Evolutionary conservation across 2,888 invertebrate genomes (phyloP).

Genomic region (Adineta ricciae): DNA sequence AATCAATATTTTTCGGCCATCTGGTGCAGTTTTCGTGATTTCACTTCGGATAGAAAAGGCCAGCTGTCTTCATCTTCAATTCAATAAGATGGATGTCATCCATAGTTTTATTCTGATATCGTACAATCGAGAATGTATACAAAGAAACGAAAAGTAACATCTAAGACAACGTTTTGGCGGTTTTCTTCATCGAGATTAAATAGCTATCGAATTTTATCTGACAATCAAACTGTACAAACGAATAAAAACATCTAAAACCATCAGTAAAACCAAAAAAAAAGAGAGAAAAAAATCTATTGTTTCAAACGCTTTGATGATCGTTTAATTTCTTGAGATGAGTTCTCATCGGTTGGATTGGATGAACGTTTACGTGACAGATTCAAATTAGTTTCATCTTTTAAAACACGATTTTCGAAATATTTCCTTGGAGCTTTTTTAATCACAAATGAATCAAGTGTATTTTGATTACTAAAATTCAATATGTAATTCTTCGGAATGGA

Average conservation of each 20-base stretch:
- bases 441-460: constrained; percentile 1
- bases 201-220: neutral
- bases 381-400: neutral
- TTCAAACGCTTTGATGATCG: neutral
- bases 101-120: no score
- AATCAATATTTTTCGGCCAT: no score
- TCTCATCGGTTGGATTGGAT: neutral
- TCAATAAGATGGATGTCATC: no score
- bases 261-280: neutral
- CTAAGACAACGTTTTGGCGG: neutral
- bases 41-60: no score
- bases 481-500: no score
- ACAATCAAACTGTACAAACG: neutral
- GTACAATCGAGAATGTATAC: neutral
- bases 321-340: neutral
- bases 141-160: neutral
- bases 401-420: neutral
- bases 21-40: no score
- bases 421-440: neutral
- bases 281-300: neutral
- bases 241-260: neutral
- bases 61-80: no score
- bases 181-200: neutral
- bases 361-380: neutral
- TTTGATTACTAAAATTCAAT: neutral